phyloP scores from a whole-genome alignment of 2,888 invertebrate genomes.

The Sinodicranocentrus sp. region DNA sequence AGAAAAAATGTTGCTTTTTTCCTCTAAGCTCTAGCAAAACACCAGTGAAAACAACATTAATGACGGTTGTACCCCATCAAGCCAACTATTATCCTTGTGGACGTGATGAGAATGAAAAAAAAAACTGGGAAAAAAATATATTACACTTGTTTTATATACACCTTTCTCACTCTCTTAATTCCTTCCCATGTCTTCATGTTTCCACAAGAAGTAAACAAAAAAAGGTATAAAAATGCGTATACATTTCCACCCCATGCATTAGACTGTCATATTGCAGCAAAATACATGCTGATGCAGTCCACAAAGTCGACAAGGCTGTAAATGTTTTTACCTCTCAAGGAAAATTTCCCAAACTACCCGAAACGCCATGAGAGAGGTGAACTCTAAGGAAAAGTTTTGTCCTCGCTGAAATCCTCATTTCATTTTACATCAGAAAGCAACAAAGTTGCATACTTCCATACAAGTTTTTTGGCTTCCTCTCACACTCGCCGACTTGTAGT shows the following conservation, averaged over 20 bases:
- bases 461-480: not conserved
- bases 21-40: not conserved
- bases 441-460: not conserved
- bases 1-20: too few species aligned
- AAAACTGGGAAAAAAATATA: conserved; percentile 32
- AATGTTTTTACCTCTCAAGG: too few species aligned
- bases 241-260: not conserved
- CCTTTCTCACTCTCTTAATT: not conserved
- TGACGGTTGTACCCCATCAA: conserved; percentile 34
- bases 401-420: not conserved
- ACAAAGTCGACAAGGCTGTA: not conserved
- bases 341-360: too few species aligned
- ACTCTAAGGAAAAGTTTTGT: too few species aligned
- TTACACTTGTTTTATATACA: conserved; percentile 7
- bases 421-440: not conserved
- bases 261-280: conserved; percentile 11
- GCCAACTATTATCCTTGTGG: conserved; percentile 23
- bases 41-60: conserved; percentile 52
- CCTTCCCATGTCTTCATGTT: not conserved
- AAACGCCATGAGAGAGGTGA: too few species aligned
- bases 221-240: conserved; percentile 10
- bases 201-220: not conserved
- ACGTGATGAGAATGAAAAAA: conserved; percentile 55
- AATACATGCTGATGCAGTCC: not conserved
- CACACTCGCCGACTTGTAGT: too few species aligned